Conservation (phyloP, 2,888 invertebrate species). For the Norana najaformis region DNA sequence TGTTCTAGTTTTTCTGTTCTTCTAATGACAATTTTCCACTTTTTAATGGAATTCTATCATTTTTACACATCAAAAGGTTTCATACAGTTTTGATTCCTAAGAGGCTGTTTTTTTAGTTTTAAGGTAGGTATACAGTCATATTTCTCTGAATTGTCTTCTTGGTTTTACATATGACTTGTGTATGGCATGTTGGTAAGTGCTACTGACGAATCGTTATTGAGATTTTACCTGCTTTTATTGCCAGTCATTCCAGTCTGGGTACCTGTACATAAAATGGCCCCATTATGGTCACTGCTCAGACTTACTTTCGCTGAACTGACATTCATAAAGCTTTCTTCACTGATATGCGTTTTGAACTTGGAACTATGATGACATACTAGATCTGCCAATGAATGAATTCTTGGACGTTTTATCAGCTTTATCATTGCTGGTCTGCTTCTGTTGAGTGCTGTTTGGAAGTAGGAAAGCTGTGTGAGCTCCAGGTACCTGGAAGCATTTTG, state of each 20-base stretch:
- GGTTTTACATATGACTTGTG: neutral
- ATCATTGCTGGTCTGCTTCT: neutral
- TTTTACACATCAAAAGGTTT: neutral
- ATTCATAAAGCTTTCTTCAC: neutral
- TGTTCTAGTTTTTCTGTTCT: neutral
- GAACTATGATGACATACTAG: neutral
- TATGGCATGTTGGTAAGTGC: neutral
- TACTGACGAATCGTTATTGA: neutral
- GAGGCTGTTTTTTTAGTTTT: no score
- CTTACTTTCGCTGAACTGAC: neutral
- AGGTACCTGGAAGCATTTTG: conserved; percentile 3
- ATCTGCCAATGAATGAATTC: neutral
- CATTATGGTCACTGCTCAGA: neutral
- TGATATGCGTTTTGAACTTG: neutral
- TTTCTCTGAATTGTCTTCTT: no score
- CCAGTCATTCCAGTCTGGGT: neutral
- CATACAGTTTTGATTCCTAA: neutral
- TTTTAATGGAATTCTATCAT: no score
- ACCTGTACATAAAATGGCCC: neutral
- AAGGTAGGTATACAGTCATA: no score
- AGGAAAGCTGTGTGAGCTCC: neutral
- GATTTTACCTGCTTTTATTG: neutral
- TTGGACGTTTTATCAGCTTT: neutral
- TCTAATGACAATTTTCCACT: neutral
- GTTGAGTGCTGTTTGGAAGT: neutral